phyloP scores from a whole-genome alignment of 2,797 vertebrate species.

The Iguana delicatissima region DNA sequence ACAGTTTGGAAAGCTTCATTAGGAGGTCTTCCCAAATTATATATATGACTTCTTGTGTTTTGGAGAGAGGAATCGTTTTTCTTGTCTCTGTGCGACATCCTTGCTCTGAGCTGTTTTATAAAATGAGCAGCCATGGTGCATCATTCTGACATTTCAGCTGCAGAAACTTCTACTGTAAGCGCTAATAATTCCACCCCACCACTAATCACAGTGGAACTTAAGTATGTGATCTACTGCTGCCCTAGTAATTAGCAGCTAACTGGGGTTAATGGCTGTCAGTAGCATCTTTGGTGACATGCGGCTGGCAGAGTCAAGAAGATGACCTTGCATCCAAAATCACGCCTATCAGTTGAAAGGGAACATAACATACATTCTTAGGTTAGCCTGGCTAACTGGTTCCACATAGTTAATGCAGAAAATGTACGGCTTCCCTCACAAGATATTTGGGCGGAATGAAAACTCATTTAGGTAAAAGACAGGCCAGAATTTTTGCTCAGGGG shows the following conservation, averaged over 20 bases:
- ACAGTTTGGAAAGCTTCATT: too few species aligned
- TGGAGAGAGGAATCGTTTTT: not conserved
- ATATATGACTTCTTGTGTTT: not conserved
- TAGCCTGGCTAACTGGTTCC: not conserved
- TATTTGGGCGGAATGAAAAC: not conserved
- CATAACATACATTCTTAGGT: not conserved
- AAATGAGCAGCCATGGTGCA: too few species aligned
- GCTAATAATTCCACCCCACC: not conserved
- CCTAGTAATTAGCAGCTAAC: not conserved
- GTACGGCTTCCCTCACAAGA: not conserved
- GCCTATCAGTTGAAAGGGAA: not conserved
- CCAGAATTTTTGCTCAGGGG: not conserved
- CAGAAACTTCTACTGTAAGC: not conserved
- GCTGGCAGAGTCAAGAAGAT: not conserved
- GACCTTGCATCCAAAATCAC: not conserved
- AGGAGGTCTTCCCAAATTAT: not conserved
- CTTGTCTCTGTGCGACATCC: not conserved
- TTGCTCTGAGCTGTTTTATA: not conserved
- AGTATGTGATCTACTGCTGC: too few species aligned
- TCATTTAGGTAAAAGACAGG: not conserved
- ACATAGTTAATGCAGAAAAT: too few species aligned
- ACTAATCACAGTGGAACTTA: not conserved
- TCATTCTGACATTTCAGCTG: not conserved
- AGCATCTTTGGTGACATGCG: not conserved
- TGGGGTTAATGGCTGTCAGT: not conserved